Percentiles rank a stretch among this genome's conserved stretches.
Evolutionary conservation across 2,888 invertebrate genomes (phyloP).

Genomic region (Biston betularia): DNA sequence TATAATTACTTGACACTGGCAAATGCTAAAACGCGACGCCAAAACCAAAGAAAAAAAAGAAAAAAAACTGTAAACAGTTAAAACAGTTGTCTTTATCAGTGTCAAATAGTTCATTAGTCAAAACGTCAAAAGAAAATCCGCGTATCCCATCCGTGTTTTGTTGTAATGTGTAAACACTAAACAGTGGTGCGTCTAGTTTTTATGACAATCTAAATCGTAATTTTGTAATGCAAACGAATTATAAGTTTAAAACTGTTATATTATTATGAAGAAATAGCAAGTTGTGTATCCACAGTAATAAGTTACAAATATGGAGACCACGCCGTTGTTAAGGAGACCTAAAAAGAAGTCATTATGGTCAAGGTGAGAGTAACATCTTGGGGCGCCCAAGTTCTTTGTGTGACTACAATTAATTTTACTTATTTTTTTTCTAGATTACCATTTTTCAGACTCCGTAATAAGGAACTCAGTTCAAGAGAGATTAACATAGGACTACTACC

Average conservation of each 20-base stretch:
- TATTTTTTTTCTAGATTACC: slow-evolving; percentile 88
- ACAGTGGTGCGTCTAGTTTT: slow-evolving; percentile 29
- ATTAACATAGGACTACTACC: slow-evolving; percentile 92
- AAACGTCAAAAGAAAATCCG: too few species aligned
- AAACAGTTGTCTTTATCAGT: too few species aligned
- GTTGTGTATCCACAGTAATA: slow-evolving; percentile 18
- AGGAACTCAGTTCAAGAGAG: slow-evolving; percentile 91
- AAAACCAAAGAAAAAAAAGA: too few species aligned
- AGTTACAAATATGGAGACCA: slow-evolving; percentile 72
- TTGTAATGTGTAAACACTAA: slow-evolving; percentile 15
- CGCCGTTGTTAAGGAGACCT: slow-evolving; percentile 73
- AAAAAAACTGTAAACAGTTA: too few species aligned
- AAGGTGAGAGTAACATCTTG: slow-evolving; percentile 62
- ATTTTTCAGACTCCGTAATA: slow-evolving; percentile 90
- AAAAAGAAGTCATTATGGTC: slow-evolving; percentile 79
- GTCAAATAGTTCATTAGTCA: slow-evolving; percentile 8
- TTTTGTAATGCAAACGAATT: background rate
- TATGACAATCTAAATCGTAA: slow-evolving; percentile 18
- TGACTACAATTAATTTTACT: slow-evolving; percentile 21
- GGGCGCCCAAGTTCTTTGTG: slow-evolving; percentile 25
- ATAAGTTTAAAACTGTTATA: slow-evolving; percentile 1
- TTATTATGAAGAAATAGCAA: slow-evolving; percentile 39
- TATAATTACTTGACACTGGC: too few species aligned
- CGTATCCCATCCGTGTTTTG: too few species aligned
- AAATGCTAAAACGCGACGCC: too few species aligned